Evolutionary conservation across 2,113 vertebrate species (phyloP).

Genomic region (Caloenas nicobarica): DNA sequence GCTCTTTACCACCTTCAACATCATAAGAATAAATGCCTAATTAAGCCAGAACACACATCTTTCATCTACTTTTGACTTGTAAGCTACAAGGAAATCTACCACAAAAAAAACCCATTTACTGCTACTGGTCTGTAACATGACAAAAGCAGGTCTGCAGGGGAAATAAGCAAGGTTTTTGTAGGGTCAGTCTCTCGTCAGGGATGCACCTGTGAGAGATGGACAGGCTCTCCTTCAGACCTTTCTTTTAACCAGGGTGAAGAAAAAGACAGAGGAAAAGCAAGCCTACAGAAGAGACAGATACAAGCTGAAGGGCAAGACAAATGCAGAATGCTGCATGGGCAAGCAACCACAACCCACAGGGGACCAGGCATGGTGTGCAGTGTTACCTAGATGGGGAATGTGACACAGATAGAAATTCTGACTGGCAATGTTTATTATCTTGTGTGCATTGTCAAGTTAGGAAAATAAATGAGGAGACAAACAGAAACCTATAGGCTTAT

Average conservation of each 20-base stretch:
- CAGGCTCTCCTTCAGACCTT: not conserved
- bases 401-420: not conserved
- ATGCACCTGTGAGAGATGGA: not conserved
- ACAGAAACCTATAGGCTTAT: not conserved
- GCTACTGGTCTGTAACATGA: not conserved
- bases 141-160: not conserved
- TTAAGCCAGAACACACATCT: not conserved
- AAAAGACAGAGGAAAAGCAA: not conserved
- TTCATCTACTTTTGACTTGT: not conserved
- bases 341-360: not conserved
- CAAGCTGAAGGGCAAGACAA: not conserved
- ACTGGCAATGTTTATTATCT: not conserved
- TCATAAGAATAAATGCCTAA: not conserved
- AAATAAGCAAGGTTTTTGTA: not conserved
- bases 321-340: not conserved
- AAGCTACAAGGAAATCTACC: not conserved
- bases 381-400: fast-evolving
- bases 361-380: too few species aligned
- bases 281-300: not conserved
- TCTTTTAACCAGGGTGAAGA: not conserved
- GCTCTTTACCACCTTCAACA: not conserved
- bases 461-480: not conserved
- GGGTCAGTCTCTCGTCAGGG: not conserved
- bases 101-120: not conserved
- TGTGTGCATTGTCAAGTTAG: not conserved